Conservation (phyloP, 2,113 vertebrate genomes). For the Nycticebus coucang region DNA sequence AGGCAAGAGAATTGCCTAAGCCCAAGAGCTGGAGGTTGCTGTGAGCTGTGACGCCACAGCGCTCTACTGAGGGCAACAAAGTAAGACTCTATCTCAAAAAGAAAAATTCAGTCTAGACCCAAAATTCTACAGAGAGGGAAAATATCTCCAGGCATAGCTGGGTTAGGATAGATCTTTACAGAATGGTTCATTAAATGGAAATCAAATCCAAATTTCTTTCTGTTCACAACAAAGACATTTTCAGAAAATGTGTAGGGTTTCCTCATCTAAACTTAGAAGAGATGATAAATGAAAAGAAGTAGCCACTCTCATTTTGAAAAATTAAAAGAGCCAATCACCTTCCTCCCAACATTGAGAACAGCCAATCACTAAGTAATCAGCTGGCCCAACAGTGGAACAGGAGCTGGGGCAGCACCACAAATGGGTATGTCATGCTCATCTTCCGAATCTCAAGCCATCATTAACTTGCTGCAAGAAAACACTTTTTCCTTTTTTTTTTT, state of each 20-base stretch:
- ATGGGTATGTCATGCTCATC: not conserved
- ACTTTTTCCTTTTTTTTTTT: no score
- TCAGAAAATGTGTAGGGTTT: not conserved
- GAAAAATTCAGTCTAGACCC: constrained; percentile 9
- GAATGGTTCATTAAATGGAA: not conserved
- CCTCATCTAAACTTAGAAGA: not conserved
- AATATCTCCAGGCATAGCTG: no score
- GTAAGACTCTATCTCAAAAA: not conserved
- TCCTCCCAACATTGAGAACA: not conserved
- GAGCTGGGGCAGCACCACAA: not conserved
- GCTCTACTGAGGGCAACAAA: no score
- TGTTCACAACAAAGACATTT: not conserved
- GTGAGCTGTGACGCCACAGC: no score
- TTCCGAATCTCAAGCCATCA: not conserved
- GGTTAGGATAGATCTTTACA: not conserved
- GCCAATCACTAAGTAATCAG: not conserved
- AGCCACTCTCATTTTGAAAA: not conserved
- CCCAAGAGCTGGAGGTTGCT: no score
- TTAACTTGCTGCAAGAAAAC: not conserved
- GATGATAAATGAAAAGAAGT: not conserved
- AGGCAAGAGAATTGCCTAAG: no score
- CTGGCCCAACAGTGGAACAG: not conserved
- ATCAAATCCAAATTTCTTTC: not conserved
- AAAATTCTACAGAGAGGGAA: not conserved
- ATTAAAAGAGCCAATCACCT: not conserved